Percentiles rank a stretch among this genome's conserved stretches.
phyloP scores from a whole-genome alignment of 1,140 invertebrate species.

The Rhizoglyphus robini region DNA sequence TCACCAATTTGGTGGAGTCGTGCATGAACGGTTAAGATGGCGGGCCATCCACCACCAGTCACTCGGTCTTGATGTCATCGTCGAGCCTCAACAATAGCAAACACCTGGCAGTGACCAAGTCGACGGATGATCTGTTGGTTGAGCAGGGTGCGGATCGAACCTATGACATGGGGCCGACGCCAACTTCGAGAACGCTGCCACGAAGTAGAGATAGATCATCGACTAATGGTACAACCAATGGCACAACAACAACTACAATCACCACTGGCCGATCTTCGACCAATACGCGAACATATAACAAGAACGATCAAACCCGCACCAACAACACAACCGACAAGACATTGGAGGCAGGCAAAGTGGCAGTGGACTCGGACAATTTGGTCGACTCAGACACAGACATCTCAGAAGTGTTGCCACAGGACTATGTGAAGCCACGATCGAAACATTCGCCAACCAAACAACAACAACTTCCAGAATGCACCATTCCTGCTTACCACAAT shows the following conservation, averaged over 20 bases:
- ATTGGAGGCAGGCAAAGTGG: background rate
- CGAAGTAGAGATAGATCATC: background rate
- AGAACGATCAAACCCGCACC: slow-evolving; percentile 3
- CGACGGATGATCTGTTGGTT: background rate
- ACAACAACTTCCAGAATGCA: background rate
- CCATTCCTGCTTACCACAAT: background rate
- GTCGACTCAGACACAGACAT: slow-evolving; percentile 5
- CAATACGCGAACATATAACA: slow-evolving; percentile 11
- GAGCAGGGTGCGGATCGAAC: background rate
- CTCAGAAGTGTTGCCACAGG: background rate
- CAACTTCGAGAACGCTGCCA: background rate
- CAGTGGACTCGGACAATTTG: too few species aligned
- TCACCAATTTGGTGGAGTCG: background rate
- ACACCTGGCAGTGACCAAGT: too few species aligned
- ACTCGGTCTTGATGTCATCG: background rate
- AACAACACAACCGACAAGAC: too few species aligned
- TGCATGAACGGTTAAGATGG: background rate
- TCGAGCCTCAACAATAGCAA: too few species aligned
- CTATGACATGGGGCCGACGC: slow-evolving; percentile 1
- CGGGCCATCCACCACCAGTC: background rate
- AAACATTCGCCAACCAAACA: background rate
- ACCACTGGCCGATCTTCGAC: background rate
- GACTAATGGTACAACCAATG: background rate
- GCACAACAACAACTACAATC: background rate
- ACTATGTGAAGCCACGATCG: background rate